These are phyloP conservation scores for Ibycter americanus DNA, from an alignment of 2,797 vertebrate genomes.

Conservation along the genomic window DNA sequence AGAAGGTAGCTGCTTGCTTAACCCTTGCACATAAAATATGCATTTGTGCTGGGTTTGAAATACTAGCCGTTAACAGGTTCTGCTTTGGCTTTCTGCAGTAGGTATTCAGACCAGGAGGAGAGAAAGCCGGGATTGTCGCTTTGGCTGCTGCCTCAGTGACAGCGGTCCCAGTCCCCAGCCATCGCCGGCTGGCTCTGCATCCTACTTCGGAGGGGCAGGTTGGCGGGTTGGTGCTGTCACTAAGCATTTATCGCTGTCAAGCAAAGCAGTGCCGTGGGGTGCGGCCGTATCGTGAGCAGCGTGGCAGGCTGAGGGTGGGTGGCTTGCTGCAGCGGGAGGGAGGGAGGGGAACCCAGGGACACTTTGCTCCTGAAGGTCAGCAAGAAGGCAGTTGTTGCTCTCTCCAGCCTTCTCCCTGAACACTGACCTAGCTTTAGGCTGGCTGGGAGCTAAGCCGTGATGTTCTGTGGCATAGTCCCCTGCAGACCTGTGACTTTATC, in stretches of 20 bases:
- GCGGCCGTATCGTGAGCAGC: fast-evolving
- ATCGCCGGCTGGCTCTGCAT: not conserved
- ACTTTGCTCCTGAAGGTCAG: not conserved
- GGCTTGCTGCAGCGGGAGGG: not conserved
- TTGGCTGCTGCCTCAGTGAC: not conserved
- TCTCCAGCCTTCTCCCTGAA: not conserved
- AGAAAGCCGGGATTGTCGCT: not conserved
- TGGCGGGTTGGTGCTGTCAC: slow-evolving; percentile 12
- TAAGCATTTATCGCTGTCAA: not conserved
- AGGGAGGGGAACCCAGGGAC: not conserved
- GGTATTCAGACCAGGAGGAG: not conserved
- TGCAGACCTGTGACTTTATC: not conserved
- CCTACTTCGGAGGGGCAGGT: not conserved
- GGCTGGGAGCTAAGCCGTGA: not conserved
- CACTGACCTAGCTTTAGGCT: not conserved
- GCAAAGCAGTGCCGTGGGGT: not conserved
- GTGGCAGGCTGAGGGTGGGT: not conserved
- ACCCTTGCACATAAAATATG: fast-evolving
- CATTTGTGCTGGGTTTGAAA: not conserved
- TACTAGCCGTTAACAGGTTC: not conserved
- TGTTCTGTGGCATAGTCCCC: not conserved
- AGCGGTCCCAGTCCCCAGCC: not conserved
- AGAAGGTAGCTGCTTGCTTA: not conserved
- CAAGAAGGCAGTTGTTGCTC: not conserved
- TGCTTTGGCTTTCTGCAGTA: not conserved